Percentiles rank a stretch among this genome's conserved stretches.
These are phyloP conservation scores for Shinisaurus crocodilurus DNA, from an alignment of 2,113 vertebrate species.

Conservation along the genomic window DNA sequence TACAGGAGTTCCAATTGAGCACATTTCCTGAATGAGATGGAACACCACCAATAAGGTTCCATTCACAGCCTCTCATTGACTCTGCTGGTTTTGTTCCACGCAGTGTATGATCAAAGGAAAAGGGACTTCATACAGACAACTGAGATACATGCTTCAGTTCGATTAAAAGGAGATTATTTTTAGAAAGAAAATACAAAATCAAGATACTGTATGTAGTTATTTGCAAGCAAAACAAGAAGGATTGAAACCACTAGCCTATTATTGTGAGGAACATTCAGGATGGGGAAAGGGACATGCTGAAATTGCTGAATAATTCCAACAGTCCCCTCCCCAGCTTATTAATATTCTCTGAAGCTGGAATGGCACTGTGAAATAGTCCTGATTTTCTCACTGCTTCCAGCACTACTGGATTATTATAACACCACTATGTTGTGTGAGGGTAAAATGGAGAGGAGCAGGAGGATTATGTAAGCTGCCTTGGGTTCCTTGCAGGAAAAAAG, in stretches of 20 bases:
- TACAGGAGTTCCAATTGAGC: neutral
- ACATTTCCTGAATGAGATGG: neutral
- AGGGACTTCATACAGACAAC: neutral
- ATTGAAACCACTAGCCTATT: neutral
- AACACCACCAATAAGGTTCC: slow-evolving; percentile 10
- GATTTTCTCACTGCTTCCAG: neutral
- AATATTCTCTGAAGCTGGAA: slow-evolving; percentile 28
- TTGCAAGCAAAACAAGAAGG: neutral
- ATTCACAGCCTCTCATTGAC: neutral
- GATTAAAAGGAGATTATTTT: slow-evolving; percentile 29
- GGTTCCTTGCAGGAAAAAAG: no score
- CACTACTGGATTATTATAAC: slow-evolving; percentile 27
- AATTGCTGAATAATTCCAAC: slow-evolving; percentile 13
- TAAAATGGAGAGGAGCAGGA: no score
- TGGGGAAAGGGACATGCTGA: neutral
- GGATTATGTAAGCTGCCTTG: no score
- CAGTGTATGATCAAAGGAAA: neutral
- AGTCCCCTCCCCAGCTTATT: slow-evolving; percentile 13
- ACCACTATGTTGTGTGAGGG: neutral
- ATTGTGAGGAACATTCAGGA: neutral
- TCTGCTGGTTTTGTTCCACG: neutral
- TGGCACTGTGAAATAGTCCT: neutral
- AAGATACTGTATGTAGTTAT: neutral
- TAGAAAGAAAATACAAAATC: slow-evolving; percentile 11
- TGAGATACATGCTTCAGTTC: neutral